Evolutionary conservation across 2,888 invertebrate species (phyloP), one percentile per base, ranked within the genome.

Genomic region (Sphecodes monilicornis): DNA sequence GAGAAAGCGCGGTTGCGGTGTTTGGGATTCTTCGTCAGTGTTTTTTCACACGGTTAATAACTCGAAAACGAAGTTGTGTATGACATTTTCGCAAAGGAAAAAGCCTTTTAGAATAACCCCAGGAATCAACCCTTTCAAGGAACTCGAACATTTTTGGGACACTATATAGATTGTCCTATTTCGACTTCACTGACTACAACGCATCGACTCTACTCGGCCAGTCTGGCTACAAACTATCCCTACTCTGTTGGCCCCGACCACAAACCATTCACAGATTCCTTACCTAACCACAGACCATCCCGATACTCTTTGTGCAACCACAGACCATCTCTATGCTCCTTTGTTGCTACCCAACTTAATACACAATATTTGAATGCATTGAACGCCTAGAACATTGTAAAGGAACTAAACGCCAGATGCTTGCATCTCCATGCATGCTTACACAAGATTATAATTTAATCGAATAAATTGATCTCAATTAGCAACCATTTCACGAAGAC

Each of bases 221-320:
- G 18, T 5, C 4, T 11, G 26, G 26, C 26, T 57, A 26, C 13
- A 60, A 29, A 29, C 29, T 4, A 16, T 26, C 26, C n/a, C 26
- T 60, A 60, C 16, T 16, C 16, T 29, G 60, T 16, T 5, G 16
- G 26, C 1, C 6, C 6, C 6, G 60, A 29, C 60, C 60, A 29
- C 60, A 60, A 29, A 60, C 60, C 60, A 60, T 29, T 60, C 29
- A 60, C 60, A 60, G 60, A 60, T 60, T 60, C 60, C 60, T 60
- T 60, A 60, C 29, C 29, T 0, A 29, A 60, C 60, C 60, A 29
- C 60, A 60, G 6, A 60, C 13, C 26, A 60, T 60, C n/a, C 16
- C 29, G 16, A 29, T 29, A 29, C 60, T 60, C 60, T 16, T 60
- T 60, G 60, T 16, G 60, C 16, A 13, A 29, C 60, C 60, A 29